Evolutionary conservation across 2,888 invertebrate genomes (phyloP), one percentile per base, ranked within the genome.

Genomic region (Drosophila melanosoma): DNA sequence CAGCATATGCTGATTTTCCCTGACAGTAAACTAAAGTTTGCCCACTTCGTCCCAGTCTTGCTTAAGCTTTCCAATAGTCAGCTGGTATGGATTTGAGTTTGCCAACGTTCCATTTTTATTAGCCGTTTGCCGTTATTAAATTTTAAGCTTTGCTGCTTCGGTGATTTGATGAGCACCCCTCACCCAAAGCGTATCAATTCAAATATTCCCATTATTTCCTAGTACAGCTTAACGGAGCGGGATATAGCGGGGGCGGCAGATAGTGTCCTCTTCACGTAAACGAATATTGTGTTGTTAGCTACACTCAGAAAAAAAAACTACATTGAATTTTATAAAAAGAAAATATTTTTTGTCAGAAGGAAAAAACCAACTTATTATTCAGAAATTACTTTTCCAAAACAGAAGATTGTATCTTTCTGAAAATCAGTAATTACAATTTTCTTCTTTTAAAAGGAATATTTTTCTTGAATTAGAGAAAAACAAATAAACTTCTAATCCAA

Each of bases 151-250:
- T 86, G 83, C 76, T 64, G 74, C 79, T 60, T 89, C 84, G 72
- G 33, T 76, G 81, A 73, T 74, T 90, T 75, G 72, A 75, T 78
- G 86, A 90, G 78, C 79, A 87, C 20, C 10, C 29, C 33, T 52
- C 69, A 52, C 68, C 83, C 83, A 89, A 91, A 83, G 80, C 83
- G 69, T 81, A 91, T 83, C 90, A 91, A 91, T 91, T 90, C 88
- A 76, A 89, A 86, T 78, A 64, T 59, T 69, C 67, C 32, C 66
- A 58, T 68, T 79, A 65, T 58, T 49, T 45, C 54, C 51, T 56
- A 12, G 62, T 2, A 49, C 15, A 42, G 72, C 71, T 51, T 49
- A 61, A 48, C 35, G 3, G 35, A n/a, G 33, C 52, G 53, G 66
- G 52, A 38, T 40, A 6, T 26, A 6, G 51, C 60, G 63, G 74